Conservation (phyloP, 2,113 vertebrate species). For the Hipposideros armiger region DNA sequence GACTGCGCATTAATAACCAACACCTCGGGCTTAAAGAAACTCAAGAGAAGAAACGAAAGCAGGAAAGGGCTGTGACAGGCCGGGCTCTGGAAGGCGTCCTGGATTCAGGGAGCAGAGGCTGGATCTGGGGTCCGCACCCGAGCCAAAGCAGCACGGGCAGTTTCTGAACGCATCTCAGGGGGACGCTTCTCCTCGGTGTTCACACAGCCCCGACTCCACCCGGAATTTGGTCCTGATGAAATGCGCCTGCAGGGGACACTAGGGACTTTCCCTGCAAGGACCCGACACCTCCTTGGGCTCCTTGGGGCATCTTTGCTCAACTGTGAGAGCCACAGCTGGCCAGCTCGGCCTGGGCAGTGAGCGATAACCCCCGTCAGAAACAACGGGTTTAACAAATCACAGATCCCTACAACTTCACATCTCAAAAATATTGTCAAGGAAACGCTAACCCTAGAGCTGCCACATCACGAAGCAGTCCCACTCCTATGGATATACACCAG, state of each 20-base stretch:
- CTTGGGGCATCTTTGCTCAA: not conserved
- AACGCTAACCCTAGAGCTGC: not conserved
- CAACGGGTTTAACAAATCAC: not conserved
- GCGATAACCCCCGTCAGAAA: not conserved
- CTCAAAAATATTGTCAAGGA: not conserved
- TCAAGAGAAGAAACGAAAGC: not conserved
- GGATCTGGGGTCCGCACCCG: not conserved
- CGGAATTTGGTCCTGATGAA: rapidly evolving
- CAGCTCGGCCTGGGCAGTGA: too few relatives aligned
- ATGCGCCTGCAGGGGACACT: rapidly evolving
- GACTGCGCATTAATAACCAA: not conserved
- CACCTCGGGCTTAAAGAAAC: not conserved
- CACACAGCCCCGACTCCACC: not conserved
- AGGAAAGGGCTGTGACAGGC: not conserved
- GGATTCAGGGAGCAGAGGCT: not conserved
- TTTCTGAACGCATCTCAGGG: not conserved
- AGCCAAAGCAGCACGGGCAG: rapidly evolving
- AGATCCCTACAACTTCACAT: not conserved
- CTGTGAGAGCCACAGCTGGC: not conserved
- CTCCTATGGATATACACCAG: not conserved
- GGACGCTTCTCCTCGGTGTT: not conserved
- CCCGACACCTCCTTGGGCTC: not conserved
- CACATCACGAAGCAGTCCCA: not conserved
- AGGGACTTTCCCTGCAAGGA: rapidly evolving
- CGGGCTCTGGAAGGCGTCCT: too few relatives aligned